A percentile compares a stretch with the other conserved stretches of the same genome.
These are phyloP conservation scores for Ryuthela nishihirai DNA, from an alignment of 2,888 invertebrate species.

Conservation along the genomic window DNA sequence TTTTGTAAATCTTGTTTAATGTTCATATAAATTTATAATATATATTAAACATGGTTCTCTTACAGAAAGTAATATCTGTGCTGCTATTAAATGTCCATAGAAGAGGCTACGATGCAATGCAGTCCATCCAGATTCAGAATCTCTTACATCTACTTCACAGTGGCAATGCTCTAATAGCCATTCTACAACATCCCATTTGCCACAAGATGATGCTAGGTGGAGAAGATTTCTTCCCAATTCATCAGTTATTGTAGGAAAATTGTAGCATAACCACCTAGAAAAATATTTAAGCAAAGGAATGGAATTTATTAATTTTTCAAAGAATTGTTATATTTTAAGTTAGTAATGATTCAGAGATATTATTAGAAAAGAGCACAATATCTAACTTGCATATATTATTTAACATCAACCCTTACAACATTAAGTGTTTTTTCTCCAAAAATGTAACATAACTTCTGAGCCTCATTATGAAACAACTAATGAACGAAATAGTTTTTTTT, in stretches of 20 bases:
- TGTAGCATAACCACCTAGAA: constrained; percentile 54
- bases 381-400: neutral
- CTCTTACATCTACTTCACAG: constrained; percentile 63
- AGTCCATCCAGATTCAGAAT: constrained; percentile 72
- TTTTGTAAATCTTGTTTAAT: too few relatives aligned
- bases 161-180: constrained; percentile 66
- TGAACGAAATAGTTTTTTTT: too few relatives aligned
- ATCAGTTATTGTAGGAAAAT: constrained; percentile 60
- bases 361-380: neutral
- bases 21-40: neutral
- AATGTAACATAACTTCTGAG: too few relatives aligned
- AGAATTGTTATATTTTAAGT: too few relatives aligned
- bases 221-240: constrained; percentile 67
- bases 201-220: constrained; percentile 73
- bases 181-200: constrained; percentile 63
- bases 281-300: constrained; percentile 25
- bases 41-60: neutral
- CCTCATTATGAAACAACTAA: too few relatives aligned
- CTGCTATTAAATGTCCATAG: constrained; percentile 73
- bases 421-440: neutral
- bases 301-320: constrained; percentile 31
- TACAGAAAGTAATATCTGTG: too few relatives aligned
- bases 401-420: neutral
- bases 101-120: constrained; percentile 75
- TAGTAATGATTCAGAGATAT: too few relatives aligned